These are phyloP conservation scores for Chaenodraco wilsoni DNA, from an alignment of 2,797 vertebrate genomes.

Conservation along the genomic window DNA sequence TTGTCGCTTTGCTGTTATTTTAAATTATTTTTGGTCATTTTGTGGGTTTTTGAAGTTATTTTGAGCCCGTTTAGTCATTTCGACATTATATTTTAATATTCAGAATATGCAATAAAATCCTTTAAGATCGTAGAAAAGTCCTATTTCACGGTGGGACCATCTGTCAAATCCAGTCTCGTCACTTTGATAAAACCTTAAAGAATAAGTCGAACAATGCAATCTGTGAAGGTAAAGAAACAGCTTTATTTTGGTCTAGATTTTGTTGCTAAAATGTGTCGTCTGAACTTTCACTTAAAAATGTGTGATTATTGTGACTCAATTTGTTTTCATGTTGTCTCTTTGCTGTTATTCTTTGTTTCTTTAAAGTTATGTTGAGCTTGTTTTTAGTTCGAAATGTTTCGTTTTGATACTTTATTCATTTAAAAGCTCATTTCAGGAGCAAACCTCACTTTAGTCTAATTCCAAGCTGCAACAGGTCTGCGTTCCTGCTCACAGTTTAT, in stretches of 20 bases:
- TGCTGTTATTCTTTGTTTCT: too few relatives aligned
- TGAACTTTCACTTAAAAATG: not conserved
- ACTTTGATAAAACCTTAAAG: not conserved
- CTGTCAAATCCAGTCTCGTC: not conserved
- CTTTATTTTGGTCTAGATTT: slow-evolving; percentile 1
- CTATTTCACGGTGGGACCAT: not conserved
- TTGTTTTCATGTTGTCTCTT: too few relatives aligned
- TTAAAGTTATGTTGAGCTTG: too few relatives aligned
- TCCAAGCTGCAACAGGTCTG: slow-evolving; percentile 51
- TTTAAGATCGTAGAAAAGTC: not conserved
- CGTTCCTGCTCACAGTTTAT: slow-evolving; percentile 27
- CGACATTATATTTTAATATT: not conserved
- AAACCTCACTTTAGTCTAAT: not conserved
- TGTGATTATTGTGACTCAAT: too few relatives aligned
- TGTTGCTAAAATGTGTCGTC: not conserved
- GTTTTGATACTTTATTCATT: too few relatives aligned
- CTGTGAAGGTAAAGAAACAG: not conserved
- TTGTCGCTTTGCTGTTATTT: too few relatives aligned
- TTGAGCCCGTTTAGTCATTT: too few relatives aligned
- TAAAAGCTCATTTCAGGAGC: too few relatives aligned
- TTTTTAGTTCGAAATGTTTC: too few relatives aligned
- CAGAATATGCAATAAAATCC: not conserved
- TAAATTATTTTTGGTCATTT: too few relatives aligned
- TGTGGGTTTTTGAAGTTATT: too few relatives aligned
- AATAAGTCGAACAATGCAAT: not conserved